Conservation (phyloP, 2,113 vertebrate species). For the Columba janthina region DNA sequence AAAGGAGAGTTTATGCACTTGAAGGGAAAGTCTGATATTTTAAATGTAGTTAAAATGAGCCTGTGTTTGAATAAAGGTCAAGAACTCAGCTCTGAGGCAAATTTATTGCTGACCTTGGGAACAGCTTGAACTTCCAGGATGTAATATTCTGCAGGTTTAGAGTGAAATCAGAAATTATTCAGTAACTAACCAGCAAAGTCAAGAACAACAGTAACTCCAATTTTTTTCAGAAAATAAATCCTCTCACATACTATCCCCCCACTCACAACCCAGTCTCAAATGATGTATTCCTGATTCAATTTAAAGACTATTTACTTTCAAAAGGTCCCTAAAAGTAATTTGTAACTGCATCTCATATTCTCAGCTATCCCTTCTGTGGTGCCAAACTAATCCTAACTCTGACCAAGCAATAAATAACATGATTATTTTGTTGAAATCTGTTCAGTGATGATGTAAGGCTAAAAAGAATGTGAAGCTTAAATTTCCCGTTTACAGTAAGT, state of each 20-base stretch:
- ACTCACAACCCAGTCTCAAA: not conserved
- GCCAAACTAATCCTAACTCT: slow-evolving; percentile 32
- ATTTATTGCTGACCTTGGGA: not conserved
- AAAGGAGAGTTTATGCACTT: not conserved
- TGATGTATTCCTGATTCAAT: not conserved
- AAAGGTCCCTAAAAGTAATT: not conserved
- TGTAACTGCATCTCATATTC: not conserved
- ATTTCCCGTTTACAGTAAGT: not conserved
- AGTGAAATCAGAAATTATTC: not conserved
- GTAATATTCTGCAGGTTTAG: not conserved
- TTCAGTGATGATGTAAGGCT: slow-evolving; percentile 11
- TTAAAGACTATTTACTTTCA: not conserved
- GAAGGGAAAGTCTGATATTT: not conserved
- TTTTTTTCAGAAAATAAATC: not conserved
- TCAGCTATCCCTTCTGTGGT: not conserved
- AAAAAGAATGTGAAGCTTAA: slow-evolving; percentile 17
- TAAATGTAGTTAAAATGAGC: not conserved
- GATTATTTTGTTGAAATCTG: slow-evolving; percentile 8
- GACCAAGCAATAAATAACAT: not conserved
- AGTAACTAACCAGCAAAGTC: not conserved
- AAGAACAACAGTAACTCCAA: not conserved
- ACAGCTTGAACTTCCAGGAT: not conserved
- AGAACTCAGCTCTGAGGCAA: not conserved
- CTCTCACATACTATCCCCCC: not conserved
- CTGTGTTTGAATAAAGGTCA: not conserved